Evolutionary conservation across 1,140 invertebrate species (phyloP), one percentile per base, ranked within the genome.

Genomic region (Drosophila mauritiana): DNA sequence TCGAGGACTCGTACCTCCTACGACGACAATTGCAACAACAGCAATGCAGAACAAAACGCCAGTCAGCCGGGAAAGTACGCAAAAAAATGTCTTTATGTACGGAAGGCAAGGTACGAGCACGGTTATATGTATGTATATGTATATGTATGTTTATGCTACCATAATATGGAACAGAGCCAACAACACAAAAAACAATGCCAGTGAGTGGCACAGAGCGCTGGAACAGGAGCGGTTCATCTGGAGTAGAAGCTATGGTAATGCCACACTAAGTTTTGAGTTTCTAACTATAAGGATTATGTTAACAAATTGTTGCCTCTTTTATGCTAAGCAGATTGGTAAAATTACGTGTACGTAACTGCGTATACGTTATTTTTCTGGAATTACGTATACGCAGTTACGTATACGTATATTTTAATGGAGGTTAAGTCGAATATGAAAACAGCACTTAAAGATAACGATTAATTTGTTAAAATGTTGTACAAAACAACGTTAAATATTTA

Each of bases 31-130:
- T 15, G 31, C 72, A 75, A 43, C 54, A 76, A 76, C 72, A 75
- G 72, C 68, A 27, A 49, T 53, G 57, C 70, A 65, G 72, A 57
- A 74, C 72, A 74, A 56, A 74, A 64, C 54, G 70, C 80, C 83
- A 83, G 83, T 88, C 79, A 86, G 79, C 70, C 82, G 62, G 75
- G 75, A 78, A 88, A 83, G 70, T 76, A 83, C 78, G 84, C 59
- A 67, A 79, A 82, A 58, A 84, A 84, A 74, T 36, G 20, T 53
- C 42, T 45, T 20, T 49, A 36, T 56, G 25, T 56, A 34, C 43
- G 37, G 1, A 34, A 20, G 17, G 11, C 13, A 20, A 62, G 59
- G 54, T 58, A 58, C 13, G 11, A 40, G 13, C 13, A 22, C n/a
- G n/a, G 2, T 31, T 49, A 49, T 62, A 17, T 58, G 27, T 31